phyloP scores from a whole-genome alignment of 2,797 vertebrate genomes.

The Spatula clypeata region DNA sequence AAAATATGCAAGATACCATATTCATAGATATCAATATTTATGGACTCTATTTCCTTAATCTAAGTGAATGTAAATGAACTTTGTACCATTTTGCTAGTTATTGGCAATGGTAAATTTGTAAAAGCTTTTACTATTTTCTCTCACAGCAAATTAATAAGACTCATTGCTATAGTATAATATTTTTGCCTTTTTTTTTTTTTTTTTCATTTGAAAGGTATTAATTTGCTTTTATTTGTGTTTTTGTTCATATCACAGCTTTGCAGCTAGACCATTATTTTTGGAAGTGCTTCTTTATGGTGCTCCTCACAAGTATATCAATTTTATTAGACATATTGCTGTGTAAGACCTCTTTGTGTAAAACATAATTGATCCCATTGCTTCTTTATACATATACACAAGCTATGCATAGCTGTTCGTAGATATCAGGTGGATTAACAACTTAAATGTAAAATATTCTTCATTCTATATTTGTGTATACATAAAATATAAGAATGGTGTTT shows the following conservation, averaged over 20 bases:
- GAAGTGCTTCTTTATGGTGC: background rate
- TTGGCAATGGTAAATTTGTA: background rate
- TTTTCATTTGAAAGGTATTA: background rate
- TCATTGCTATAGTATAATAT: background rate
- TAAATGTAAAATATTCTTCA: background rate
- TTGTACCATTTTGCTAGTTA: background rate
- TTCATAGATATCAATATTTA: background rate
- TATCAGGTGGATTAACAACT: background rate
- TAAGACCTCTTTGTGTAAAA: background rate
- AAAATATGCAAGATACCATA: background rate
- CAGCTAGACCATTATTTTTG: background rate
- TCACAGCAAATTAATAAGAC: background rate
- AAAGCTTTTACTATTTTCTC: background rate
- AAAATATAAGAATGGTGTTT: background rate
- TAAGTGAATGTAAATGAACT: background rate
- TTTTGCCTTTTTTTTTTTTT: background rate
- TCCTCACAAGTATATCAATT: background rate
- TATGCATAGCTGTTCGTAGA: background rate
- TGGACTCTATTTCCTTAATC: background rate
- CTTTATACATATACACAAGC: background rate
- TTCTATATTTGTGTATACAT: background rate
- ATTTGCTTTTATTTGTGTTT: slow-evolving; percentile 21
- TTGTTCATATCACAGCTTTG: background rate
- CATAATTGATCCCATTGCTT: background rate
- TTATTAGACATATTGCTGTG: background rate